These are phyloP conservation scores for Agonum fuliginosum DNA, from an alignment of 2,888 invertebrate genomes.

Conservation along the genomic window DNA sequence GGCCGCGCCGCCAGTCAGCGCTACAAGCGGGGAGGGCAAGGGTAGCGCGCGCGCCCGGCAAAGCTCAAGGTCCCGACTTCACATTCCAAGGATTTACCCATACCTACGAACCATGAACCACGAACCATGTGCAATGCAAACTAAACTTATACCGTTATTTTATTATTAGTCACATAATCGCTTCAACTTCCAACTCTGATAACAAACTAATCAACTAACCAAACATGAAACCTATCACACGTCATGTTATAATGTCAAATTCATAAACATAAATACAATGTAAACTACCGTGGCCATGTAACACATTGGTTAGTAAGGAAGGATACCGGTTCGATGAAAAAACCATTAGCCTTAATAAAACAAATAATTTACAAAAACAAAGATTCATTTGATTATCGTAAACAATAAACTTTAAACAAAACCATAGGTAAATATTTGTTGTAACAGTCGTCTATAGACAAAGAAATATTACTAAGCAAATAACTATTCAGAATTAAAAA, in stretches of 20 bases:
- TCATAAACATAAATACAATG: constrained; percentile 22
- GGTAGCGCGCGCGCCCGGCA: constrained; percentile 49
- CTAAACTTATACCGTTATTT: neutral
- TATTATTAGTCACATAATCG: too few relatives aligned
- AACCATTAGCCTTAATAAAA: constrained; percentile 28
- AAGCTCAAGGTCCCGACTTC: constrained; percentile 68
- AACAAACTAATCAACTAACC: too few relatives aligned
- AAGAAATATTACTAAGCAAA: neutral
- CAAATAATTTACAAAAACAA: constrained; percentile 19
- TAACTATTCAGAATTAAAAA: neutral
- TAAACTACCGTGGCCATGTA: constrained; percentile 26
- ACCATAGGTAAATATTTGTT: constrained; percentile 9
- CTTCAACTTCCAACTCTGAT: too few relatives aligned
- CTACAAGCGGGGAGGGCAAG: constrained; percentile 50
- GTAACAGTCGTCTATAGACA: neutral
- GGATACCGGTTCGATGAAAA: constrained; percentile 20
- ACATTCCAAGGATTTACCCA: constrained; percentile 67
- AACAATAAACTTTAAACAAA: constrained; percentile 34
- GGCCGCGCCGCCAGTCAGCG: constrained; percentile 31
- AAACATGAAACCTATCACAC: too few relatives aligned
- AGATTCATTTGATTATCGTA: constrained; percentile 43
- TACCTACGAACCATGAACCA: constrained; percentile 25
- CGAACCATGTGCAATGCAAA: constrained; percentile 48
- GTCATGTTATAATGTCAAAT: constrained; percentile 37
- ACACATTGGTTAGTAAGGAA: constrained; percentile 6